Conservation (phyloP, 2,888 invertebrate genomes). For the Dasypogon diadema region DNA sequence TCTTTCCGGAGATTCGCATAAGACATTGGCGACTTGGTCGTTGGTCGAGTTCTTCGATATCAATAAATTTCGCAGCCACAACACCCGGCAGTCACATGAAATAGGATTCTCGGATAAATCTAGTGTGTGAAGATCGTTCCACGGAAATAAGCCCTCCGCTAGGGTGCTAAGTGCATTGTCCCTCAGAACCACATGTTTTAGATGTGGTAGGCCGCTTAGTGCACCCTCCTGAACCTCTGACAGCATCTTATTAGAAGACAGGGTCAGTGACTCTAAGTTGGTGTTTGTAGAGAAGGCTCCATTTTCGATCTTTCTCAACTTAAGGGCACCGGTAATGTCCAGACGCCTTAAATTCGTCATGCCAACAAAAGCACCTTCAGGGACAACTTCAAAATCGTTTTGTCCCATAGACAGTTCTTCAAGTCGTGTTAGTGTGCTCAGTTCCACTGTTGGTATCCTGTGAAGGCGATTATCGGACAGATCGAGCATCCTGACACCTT, state of each 20-base stretch:
- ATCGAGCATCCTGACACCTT: conserved; percentile 81
- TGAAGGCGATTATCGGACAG: conserved; percentile 84
- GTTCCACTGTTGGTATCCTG: conserved; percentile 80
- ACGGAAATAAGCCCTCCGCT: conserved; percentile 83
- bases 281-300: conserved; percentile 85
- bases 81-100: conserved; percentile 81
- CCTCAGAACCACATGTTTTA: conserved; percentile 80
- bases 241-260: conserved; percentile 83
- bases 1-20: conserved; percentile 80
- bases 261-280: conserved; percentile 81
- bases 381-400: conserved; percentile 80
- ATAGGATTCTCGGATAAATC: conserved; percentile 88
- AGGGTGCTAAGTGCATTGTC: conserved; percentile 83
- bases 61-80: conserved; percentile 83
- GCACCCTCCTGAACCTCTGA: conserved; percentile 81
- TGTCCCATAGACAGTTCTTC: conserved; percentile 87
- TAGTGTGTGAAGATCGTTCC: conserved; percentile 80
- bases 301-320: conserved; percentile 78
- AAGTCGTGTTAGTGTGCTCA: conserved; percentile 78
- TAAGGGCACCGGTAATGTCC: conserved; percentile 83
- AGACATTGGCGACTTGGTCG: conserved; percentile 69
- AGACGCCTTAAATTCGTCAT: conserved; percentile 81
- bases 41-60: conserved; percentile 63
- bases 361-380: conserved; percentile 82
- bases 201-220: conserved; percentile 81